Percentiles rank a stretch among this genome's conserved stretches.
phyloP scores from a whole-genome alignment of 2,113 vertebrate genomes.

The Stigmatopora argus region DNA sequence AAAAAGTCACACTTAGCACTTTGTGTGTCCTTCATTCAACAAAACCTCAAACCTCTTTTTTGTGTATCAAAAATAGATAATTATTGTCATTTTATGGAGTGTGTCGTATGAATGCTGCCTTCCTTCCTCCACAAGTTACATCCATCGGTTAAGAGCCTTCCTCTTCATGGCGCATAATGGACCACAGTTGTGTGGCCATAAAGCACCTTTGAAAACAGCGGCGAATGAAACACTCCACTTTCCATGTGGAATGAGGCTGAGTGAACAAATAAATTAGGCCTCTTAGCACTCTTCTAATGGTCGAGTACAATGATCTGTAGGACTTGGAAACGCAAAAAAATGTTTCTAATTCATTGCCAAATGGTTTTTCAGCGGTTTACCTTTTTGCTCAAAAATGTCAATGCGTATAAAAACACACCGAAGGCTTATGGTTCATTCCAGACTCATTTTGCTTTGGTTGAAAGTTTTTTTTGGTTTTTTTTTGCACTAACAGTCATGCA shows the following conservation, averaged over 20 bases:
- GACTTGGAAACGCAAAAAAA: slow-evolving; percentile 24
- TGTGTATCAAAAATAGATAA: slow-evolving; percentile 22
- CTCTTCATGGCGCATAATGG: slow-evolving; percentile 15
- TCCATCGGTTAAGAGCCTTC: slow-evolving; percentile 27
- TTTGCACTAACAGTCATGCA: slow-evolving; percentile 21
- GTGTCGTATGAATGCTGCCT: slow-evolving; percentile 45
- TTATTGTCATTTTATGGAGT: slow-evolving; percentile 26
- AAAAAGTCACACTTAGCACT: no score
- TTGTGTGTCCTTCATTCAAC: no score
- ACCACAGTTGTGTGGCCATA: slow-evolving; percentile 14
- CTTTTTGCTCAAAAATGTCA: slow-evolving; percentile 29
- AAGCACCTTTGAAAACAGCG: slow-evolving; percentile 13
- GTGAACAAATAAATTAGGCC: slow-evolving; percentile 27
- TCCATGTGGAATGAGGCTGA: slow-evolving; percentile 15
- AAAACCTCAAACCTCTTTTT: background rate
- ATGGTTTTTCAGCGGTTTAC: slow-evolving; percentile 32
- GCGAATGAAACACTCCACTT: slow-evolving; percentile 4
- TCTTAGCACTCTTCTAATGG: background rate
- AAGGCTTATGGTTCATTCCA: slow-evolving; percentile 39
- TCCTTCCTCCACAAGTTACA: slow-evolving; percentile 31
- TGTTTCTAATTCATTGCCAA: slow-evolving; percentile 56
- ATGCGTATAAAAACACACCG: slow-evolving; percentile 50
- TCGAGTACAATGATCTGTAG: slow-evolving; percentile 15
- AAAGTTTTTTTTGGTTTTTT: slow-evolving; percentile 31
- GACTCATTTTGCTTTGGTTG: slow-evolving; percentile 38